Evolutionary conservation across 2,797 vertebrate genomes (phyloP), one percentile per base, ranked within the genome.

Genomic region (Pogoniulus pusillus): DNA sequence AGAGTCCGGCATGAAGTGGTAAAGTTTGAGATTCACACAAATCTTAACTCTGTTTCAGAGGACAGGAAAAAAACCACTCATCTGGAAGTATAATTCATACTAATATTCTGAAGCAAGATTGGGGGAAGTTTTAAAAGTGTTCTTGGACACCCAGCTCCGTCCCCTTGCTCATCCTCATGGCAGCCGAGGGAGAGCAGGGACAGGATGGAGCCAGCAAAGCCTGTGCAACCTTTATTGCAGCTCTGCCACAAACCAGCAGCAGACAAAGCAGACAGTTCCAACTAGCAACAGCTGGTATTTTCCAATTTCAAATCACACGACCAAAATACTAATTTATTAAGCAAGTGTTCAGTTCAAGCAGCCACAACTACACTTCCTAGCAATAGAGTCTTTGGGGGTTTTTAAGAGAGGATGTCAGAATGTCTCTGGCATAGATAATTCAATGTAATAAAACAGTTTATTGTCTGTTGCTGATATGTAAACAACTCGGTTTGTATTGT

Each of bases 301-400:
- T 93, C 82, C 91, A 96, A 94, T 97, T 97, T 97, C 89, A 89
- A 94, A 94, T 96, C 82, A 94, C 82, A 95, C 96, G 91, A 95
- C 63, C 82, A 95, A 97, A 97, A 96, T 94, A 96, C 94, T 95
- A 95, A 97, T 96, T 96, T 96, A 96, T 96, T 94, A 96, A 86
- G 81, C 64, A 82, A 92, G 90, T 16, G 12, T 90, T 96, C 93
- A 72, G 91, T 94, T 96, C 27, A 12, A 62, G n/a, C 66, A 94
- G 84, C 55, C 91, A 91, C 73, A 88, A 41, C 62, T 85, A 92
- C 83, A 92, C 74, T 92, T 91, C 90, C 60, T 75, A 87, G 51
- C 51, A 89, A 94, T 80, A 55, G 17, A 53, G 26, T 30, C 27
- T 54, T 49, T 49, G 24, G 7, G 49, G 26, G 4, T 82, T 78